Base-by-base conservation (phyloP, 2,888 invertebrate species). In the Drosophila incognita region DNA sequence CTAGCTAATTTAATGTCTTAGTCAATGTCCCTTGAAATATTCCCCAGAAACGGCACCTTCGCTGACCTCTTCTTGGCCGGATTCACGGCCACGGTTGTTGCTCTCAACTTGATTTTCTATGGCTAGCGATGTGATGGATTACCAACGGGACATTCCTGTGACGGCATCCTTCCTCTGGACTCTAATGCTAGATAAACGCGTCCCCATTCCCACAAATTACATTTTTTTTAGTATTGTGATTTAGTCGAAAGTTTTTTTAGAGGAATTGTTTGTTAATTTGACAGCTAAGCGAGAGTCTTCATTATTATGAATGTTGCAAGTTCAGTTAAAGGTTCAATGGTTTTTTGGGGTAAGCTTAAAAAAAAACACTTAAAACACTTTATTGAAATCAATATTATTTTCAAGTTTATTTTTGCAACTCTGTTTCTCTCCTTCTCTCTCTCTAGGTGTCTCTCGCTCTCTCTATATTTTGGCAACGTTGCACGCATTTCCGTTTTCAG, bases 401-500 rank as follows among this genome's bases (percentile, higher is more conserved):
- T 21, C 11, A 21, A 42, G 21, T 21, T 24, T 24, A 0, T 15
- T 24, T 46, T 46, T 46, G 15, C 46, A 15, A 24, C 24, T 46
- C 4, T 8, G 8, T 15, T 4, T 2, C 15, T 21, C 13, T 42
- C 21, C 13, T 10, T 11, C 48, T 15, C 15, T 15, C 24, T 24
- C 5, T 15, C 15, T 36, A 15, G 3, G 4, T 33, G 33, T 24
- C 24, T 15, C 13, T 46, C n/a, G 1, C 31, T 42, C 6, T 6
- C 13, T 7, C 4, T 7, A 13, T 13, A 21, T 15, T 21, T 52
- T 33, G 11, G 29, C 48, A 18, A 29, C 29, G 29, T 18, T 53
- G 24, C 51, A 51, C 51, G 53, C 24, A 35, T 35, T 35, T 35
- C 5, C 31, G 18, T 54, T 54, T 54, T 36, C 18, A 54, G 35